phyloP scores from a whole-genome alignment of 2,797 vertebrate species.

The Hyperoplus lanceolatus region DNA sequence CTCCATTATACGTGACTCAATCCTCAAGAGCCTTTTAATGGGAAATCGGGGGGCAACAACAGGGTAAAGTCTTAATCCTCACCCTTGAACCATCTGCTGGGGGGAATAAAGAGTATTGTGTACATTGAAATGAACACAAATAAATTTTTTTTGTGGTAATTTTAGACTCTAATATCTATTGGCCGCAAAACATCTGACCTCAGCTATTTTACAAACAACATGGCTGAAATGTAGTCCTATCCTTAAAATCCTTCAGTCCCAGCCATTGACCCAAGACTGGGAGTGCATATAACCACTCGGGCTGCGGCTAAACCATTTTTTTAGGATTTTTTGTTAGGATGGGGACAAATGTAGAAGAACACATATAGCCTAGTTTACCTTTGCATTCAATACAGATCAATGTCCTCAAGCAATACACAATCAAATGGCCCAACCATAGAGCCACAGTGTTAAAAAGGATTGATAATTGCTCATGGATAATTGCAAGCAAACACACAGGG shows the following conservation, averaged over 20 bases:
- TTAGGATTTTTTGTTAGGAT: constrained; percentile 6
- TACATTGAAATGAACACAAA: constrained; percentile 26
- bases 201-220: neutral
- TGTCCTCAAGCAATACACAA: neutral
- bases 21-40: constrained; percentile 63
- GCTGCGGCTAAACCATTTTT: constrained; percentile 30
- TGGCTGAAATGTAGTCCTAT: constrained; percentile 15
- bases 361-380: neutral
- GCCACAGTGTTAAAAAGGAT: neutral
- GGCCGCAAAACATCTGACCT: neutral
- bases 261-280: constrained; percentile 38
- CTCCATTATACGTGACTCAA: constrained; percentile 67
- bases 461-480: no score
- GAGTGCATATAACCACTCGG: constrained; percentile 33
- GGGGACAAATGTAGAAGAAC: constrained; percentile 6
- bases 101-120: constrained; percentile 39
- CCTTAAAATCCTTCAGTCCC: constrained; percentile 53
- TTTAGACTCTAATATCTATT: neutral
- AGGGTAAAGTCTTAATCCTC: constrained; percentile 76
- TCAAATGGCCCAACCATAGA: neutral
- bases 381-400: neutral
- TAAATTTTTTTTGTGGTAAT: neutral
- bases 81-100: constrained; percentile 73
- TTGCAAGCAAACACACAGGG: no score
- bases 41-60: constrained; percentile 66